Evolutionary conservation across 2,113 vertebrate species (phyloP).

Genomic region (Gopherus evgoodei): DNA sequence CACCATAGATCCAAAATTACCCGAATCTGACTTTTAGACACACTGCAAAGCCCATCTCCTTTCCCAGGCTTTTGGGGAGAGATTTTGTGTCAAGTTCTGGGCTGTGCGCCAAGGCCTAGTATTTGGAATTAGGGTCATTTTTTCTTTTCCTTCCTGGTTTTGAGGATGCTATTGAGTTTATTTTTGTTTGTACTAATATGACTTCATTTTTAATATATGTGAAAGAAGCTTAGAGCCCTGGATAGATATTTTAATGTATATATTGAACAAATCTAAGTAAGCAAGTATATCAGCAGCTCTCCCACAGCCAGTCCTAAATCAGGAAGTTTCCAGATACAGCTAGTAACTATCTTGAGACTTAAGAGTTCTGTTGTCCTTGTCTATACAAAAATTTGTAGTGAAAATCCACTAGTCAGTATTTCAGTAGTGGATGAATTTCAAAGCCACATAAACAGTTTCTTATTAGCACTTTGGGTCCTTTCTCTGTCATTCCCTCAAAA

Average conservation of each 20-base stretch:
- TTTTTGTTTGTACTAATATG: background rate
- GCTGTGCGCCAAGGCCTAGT: no score
- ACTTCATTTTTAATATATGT: background rate
- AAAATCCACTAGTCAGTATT: background rate
- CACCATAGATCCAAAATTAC: background rate
- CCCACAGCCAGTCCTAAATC: background rate
- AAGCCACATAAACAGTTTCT: background rate
- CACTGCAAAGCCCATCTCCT: background rate
- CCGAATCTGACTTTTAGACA: background rate
- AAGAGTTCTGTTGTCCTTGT: background rate
- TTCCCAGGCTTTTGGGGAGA: background rate
- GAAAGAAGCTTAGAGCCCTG: background rate
- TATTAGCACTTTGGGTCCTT: accelerated
- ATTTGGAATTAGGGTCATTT: background rate
- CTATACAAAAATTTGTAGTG: background rate
- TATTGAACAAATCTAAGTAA: background rate
- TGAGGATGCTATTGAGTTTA: background rate
- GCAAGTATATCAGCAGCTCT: background rate
- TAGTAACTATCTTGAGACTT: background rate
- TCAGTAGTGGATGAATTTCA: background rate
- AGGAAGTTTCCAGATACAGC: background rate
- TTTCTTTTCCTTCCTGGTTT: background rate
- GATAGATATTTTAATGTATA: background rate
- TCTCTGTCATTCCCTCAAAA: background rate
- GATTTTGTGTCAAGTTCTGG: background rate